Percentiles rank a stretch among this genome's conserved stretches.
Evolutionary conservation across 2,888 invertebrate genomes (phyloP).

Genomic region (Geophilus truncorum): DNA sequence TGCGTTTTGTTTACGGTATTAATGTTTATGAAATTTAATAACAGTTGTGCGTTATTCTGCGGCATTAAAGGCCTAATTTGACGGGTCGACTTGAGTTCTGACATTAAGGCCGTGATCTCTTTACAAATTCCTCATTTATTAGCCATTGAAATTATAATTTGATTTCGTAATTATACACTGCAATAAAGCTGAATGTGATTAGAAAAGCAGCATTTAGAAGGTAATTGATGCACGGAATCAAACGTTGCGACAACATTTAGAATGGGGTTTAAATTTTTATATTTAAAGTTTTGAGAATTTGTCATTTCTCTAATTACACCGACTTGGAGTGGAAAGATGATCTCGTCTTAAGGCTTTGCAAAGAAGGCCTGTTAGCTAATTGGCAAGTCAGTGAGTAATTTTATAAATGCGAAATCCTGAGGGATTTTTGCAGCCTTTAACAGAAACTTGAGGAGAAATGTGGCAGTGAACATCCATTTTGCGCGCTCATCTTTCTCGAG

Average conservation of each 20-base stretch:
- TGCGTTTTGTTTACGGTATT: not conserved
- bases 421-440: conserved; percentile 14
- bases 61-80: not conserved
- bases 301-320: not conserved
- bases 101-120: not conserved
- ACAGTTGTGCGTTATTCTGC: not conserved
- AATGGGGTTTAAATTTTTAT: too few relatives aligned
- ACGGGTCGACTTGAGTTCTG: not conserved
- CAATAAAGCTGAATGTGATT: not conserved
- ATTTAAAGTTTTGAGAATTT: not conserved
- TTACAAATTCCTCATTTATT: conserved; percentile 14
- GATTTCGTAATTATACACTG: conserved; percentile 11
- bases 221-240: not conserved
- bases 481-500: conserved; percentile 7
- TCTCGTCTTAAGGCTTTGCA: not conserved
- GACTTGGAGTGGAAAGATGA: not conserved
- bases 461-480: not conserved
- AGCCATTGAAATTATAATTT: conserved; percentile 9
- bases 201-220: conserved; percentile 10
- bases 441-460: not conserved
- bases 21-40: conserved; percentile 11
- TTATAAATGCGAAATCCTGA: conserved; percentile 18
- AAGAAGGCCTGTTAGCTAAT: conserved; percentile 8
- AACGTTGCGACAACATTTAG: too few relatives aligned
- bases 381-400: conserved; percentile 21